Evolutionary conservation across 2,797 vertebrate species (phyloP), one percentile per base, ranked within the genome.

Genomic region (Acipenser oxyrinchus): DNA sequence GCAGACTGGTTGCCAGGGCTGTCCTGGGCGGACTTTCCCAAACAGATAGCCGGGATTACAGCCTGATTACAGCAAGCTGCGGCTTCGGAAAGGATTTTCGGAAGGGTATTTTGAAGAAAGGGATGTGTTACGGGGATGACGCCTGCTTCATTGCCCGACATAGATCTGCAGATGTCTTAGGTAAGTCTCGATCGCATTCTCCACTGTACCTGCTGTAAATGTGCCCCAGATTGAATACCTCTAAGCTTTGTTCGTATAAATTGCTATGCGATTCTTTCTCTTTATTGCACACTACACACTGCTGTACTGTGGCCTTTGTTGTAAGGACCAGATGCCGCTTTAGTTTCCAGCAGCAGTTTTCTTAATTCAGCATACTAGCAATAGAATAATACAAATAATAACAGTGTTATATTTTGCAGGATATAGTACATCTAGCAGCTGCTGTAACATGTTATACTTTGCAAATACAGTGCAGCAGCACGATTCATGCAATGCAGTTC

Each of bases 61-160:
- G 95, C 77, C 84, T 99, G 75, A 88, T 99, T 76, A 94, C 92
- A 1, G 96, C 96, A 67, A 96, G 95, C 76, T 97, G 89, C 79
- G 96, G 96, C 72, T 99, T 95, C 71, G 96, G 96, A 11, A 98
- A 99, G 82, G 95, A 99, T 87, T 96, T 96, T 84, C 90, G 96
- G 12, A 98, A 95, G 84, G 96, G 96, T 81, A 96, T 97, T 81
- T 86, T 99, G 60, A 98, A 98, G 91, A 99, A 98, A 75, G 95
- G 96, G 74, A 96, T 95, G 92, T 97, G 95, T 82, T 99, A 98
- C 71, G 96, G 96, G 9, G 96, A 98, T 49, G 96, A 97, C 68
- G 96, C 96, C 70, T 98, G 95, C 77, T 99, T 99, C 75, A 92
- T 97, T 69, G 94, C 96, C 61, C 85, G 93, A 55, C 86, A 96